Base-by-base conservation (phyloP, 2,888 invertebrate genomes). In the Branchellion lobata region DNA sequence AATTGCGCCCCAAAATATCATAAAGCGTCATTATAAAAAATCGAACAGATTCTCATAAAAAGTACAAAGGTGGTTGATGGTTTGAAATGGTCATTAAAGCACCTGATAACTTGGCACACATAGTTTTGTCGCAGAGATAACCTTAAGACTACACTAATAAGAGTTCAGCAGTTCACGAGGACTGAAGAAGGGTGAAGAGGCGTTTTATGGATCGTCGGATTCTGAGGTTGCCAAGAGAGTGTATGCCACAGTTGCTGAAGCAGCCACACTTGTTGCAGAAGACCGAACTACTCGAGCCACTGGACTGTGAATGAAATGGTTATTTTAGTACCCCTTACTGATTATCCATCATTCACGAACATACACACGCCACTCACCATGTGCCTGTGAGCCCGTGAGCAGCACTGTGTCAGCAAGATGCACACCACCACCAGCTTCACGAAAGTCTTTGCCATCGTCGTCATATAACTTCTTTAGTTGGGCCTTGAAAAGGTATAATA, bases 401-500 rank as follows among this genome's bases (percentile, higher is more conserved):
- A 57, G 24, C 14, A 57, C 11, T 14, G n/a, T 3, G 21, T 3
- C 14, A 24, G n/a, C 61, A 57, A 18, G 24, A 8, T 14, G 24
- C 61, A 57, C 61, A 57, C 61, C 21, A 57, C 3, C 61, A 57
- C 21, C 61, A 57, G 3, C n/a, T n/a, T 57, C 61, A 57, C 14
- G n/a, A 24, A 5, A 24, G 21, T 18, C 24, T 57, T 57, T 3
- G 3, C 21, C 61, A 57, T 57, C 24, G 5, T 57, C 24, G 24
- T 57, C 3, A 8, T 40, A 14, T 3, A 5, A 5, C 3, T 57
- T n/a, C n/a, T 57, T n/a, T 3, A 57, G 8, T 2, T 47, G 51
- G 24, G n/a, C 53, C 31, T 47, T 40, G 81, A 86, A 86, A 80
- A 84, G 84, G n/a, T n/a, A n/a, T n/a, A n/a, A n/a, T n/a, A n/a